Percentiles rank a stretch among this genome's conserved stretches.
Conservation (phyloP, 2,888 invertebrate genomes). For the Drosophila mimica region DNA sequence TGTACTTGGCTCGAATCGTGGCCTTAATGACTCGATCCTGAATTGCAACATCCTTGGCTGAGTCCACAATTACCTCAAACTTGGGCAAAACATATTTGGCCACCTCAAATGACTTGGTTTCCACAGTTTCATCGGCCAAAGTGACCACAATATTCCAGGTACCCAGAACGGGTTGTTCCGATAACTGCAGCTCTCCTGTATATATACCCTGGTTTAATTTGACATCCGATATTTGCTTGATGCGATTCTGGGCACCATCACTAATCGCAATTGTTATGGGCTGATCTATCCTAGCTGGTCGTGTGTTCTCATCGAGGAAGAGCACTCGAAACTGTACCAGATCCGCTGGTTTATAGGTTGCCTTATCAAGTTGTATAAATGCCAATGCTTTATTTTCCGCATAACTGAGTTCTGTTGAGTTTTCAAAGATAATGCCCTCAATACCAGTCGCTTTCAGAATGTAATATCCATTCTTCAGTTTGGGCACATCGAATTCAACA, state of each 20-base stretch:
- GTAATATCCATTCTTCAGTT: slow-evolving; percentile 73
- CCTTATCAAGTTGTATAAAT: slow-evolving; percentile 96
- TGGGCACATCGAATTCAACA: slow-evolving; percentile 89
- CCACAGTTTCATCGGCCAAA: slow-evolving; percentile 84
- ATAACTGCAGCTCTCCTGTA: slow-evolving; percentile 90
- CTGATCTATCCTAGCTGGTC: slow-evolving; percentile 86
- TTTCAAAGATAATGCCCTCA: slow-evolving; percentile 90
- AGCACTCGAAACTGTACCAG: slow-evolving; percentile 91
- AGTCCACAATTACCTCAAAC: slow-evolving; percentile 94
- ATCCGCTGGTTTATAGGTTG: slow-evolving; percentile 94
- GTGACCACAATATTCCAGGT: slow-evolving; percentile 93
- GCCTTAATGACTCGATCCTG: slow-evolving; percentile 91
- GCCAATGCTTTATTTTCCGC: slow-evolving; percentile 89
- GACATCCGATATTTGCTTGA: slow-evolving; percentile 91
- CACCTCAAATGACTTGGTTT: slow-evolving; percentile 86
- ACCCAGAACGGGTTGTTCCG: slow-evolving; percentile 93
- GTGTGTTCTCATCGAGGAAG: slow-evolving; percentile 90
- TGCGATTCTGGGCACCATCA: slow-evolving; percentile 91
- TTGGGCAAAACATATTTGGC: slow-evolving; percentile 96
- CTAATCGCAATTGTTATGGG: slow-evolving; percentile 79
- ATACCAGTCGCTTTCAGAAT: slow-evolving; percentile 86
- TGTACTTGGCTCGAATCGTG: slow-evolving; percentile 93
- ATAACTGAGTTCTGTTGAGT: slow-evolving; percentile 90
- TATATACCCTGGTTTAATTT: slow-evolving; percentile 90
- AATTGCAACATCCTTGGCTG: slow-evolving; percentile 93